Evolutionary conservation across 2,113 vertebrate genomes (phyloP).

Genomic region (Otolemur garnettii): DNA sequence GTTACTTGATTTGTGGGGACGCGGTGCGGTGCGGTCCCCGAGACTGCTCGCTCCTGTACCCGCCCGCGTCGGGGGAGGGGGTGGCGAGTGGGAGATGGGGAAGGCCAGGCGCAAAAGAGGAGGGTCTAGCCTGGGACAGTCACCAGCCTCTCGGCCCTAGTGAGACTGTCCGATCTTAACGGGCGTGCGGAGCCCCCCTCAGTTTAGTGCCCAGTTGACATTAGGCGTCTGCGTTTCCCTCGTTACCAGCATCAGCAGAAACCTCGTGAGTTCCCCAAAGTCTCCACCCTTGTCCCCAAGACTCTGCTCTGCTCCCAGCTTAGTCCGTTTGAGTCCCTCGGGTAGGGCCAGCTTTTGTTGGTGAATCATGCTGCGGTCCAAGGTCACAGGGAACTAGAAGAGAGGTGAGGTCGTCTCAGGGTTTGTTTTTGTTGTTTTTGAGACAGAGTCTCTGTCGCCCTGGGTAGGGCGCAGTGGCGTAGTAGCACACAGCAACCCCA

Average conservation of each 20-base stretch:
- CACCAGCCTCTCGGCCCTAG: not conserved
- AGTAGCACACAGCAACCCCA: too few species aligned
- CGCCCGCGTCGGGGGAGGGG: too few species aligned
- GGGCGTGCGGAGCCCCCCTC: not conserved
- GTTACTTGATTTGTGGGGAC: not conserved
- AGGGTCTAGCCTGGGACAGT: not conserved
- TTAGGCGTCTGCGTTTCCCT: not conserved
- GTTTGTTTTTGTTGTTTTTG: not conserved
- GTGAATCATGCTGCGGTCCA: not conserved
- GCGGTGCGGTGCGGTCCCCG: accelerated
- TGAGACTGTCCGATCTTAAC: not conserved
- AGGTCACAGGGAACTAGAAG: not conserved
- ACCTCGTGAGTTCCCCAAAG: not conserved
- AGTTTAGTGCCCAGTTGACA: not conserved
- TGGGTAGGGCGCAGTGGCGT: too few species aligned
- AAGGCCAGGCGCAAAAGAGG: not conserved
- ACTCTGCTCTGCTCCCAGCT: too few species aligned
- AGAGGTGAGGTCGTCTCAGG: not conserved
- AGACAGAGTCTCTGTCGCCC: too few species aligned
- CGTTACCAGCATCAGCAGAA: not conserved
- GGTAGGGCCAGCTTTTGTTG: not conserved
- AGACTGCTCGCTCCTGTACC: not conserved
- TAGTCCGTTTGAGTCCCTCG: too few species aligned
- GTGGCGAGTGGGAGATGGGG: not conserved
- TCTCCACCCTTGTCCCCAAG: not conserved